Base-by-base conservation (phyloP, 2,888 invertebrate genomes). In the Cerastoderma edule region DNA sequence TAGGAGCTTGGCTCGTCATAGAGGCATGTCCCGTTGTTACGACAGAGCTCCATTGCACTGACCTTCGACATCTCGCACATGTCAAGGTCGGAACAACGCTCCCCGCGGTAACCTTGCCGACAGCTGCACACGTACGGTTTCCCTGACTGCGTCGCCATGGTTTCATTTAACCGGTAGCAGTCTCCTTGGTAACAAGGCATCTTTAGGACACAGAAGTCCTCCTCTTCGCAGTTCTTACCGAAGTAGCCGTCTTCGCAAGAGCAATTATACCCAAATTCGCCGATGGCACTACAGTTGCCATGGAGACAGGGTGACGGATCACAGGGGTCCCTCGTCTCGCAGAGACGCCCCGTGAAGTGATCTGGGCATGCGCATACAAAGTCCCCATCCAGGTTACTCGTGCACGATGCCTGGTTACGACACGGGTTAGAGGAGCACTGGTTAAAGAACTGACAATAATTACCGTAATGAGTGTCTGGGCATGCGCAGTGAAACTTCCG, bases 11-110 rank as follows among this genome's bases (percentile, higher is more conserved):
- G 65, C 2, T 81, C 79, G 6, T 67, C 75, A 48, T 83, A 72
- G 5, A 65, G 19, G 67, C 91, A 91, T 0, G 86, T 86, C 6
- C 80, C 87, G 67, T 87, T 82, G 70, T 90, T 89, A 66, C 77
- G 69, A 71, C 90, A 91, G 27, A 72, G 32, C 2, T 22, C 57
- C 30, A 72, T 33, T 10, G 44, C 56, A 16, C 56, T 28, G 22
- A 28, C 27, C 50, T 54, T 24, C 24, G 65, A 53, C 6, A 67
- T 19, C 22, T 72, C 67, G 67, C 89, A 89, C 10, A 83, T 80
- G 60, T 88, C 83, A 2, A 72, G 54, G 8, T 44, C 66, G 19
- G 82, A 71, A 64, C 89, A 89, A 5, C 64, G 66, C 27, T 73
- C 28, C 0, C 89, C 89, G 1, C 68, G 63, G 50, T 78, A 85